Evolutionary conservation across 2,888 invertebrate genomes (phyloP).

Genomic region (Trisateles emortualis): DNA sequence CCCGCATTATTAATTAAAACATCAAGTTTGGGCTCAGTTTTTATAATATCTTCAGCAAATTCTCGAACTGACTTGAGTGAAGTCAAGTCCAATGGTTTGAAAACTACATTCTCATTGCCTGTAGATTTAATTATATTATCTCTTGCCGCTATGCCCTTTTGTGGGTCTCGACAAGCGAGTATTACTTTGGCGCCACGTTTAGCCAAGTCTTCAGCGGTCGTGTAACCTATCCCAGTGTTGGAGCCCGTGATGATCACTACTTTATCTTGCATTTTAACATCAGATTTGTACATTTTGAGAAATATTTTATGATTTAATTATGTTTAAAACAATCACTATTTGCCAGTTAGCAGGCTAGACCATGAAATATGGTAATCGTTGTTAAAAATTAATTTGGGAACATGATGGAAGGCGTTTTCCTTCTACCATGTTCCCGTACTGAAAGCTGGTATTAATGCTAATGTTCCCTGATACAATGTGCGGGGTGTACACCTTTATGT

Average conservation of each 20-base stretch:
- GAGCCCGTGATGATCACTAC: slow-evolving; percentile 70
- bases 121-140: slow-evolving; percentile 88
- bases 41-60: slow-evolving; percentile 91
- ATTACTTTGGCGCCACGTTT: slow-evolving; percentile 82
- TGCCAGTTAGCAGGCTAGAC: too few species aligned
- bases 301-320: slow-evolving; percentile 46
- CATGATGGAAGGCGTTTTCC: too few species aligned
- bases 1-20: slow-evolving; percentile 95
- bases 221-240: slow-evolving; percentile 67
- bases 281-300: slow-evolving; percentile 22
- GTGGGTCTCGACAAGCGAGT: slow-evolving; percentile 80
- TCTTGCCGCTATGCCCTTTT: slow-evolving; percentile 62
- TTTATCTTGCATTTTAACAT: slow-evolving; percentile 52
- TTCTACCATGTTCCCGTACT: too few species aligned
- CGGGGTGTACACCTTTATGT: too few species aligned
- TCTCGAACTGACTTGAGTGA: slow-evolving; percentile 91
- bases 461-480: too few species aligned
- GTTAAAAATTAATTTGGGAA: too few species aligned
- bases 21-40: slow-evolving; percentile 89
- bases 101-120: slow-evolving; percentile 88
- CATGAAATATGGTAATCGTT: too few species aligned
- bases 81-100: slow-evolving; percentile 90
- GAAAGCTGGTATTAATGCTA: too few species aligned
- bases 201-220: slow-evolving; percentile 71
- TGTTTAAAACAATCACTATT: slow-evolving; percentile 29